These are phyloP conservation scores for Tinamus major DNA, from an alignment of 2,797 vertebrate genomes.

Conservation along the genomic window DNA sequence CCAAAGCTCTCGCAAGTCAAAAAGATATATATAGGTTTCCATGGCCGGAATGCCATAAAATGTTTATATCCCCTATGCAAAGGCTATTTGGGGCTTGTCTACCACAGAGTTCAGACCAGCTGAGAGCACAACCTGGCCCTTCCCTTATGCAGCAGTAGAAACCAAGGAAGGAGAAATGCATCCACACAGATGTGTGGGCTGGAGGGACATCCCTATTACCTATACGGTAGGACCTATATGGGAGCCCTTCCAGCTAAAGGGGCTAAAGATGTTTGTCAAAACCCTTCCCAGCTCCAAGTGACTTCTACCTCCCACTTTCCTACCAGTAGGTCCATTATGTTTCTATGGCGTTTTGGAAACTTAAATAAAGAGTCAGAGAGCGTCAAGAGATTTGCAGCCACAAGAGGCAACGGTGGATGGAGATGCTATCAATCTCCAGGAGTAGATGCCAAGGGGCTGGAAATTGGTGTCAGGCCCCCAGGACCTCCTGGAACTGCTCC, in stretches of 20 bases:
- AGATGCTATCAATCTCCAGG: background rate
- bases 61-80: background rate
- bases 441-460: background rate
- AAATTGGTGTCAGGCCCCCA: background rate
- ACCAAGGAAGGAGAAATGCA: background rate
- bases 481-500: background rate
- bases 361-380: background rate
- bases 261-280: background rate
- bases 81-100: conserved; percentile 1
- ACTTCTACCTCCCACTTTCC: background rate
- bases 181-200: background rate
- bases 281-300: background rate
- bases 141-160: accelerated
- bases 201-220: background rate
- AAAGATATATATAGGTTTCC: background rate
- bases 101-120: background rate
- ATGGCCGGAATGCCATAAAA: background rate
- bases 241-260: background rate
- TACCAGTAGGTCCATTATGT: background rate
- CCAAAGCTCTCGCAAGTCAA: background rate
- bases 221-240: background rate
- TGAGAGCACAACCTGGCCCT: background rate
- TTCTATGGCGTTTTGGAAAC: background rate
- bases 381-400: background rate
- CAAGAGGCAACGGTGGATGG: background rate